These are phyloP conservation scores for Neodon shergylaensis DNA, from an alignment of 2,113 vertebrate species.

Conservation along the genomic window DNA sequence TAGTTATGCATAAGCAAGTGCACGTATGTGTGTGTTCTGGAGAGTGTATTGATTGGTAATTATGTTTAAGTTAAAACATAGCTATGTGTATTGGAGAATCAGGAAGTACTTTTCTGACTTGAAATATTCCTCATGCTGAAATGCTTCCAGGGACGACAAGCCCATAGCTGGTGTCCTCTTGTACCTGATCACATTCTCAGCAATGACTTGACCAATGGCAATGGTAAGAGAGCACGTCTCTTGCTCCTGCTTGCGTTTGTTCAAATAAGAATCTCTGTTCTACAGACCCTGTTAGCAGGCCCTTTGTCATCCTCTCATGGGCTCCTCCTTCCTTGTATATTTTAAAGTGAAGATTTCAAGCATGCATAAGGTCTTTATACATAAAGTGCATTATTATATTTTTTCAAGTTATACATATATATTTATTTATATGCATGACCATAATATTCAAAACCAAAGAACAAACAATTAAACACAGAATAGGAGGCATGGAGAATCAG, in stretches of 20 bases:
- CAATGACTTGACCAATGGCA: background rate
- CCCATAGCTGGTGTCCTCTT: background rate
- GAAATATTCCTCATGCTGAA: background rate
- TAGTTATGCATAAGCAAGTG: background rate
- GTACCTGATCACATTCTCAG: no score
- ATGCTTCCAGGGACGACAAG: background rate
- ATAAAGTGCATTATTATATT: background rate
- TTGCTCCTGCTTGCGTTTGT: background rate
- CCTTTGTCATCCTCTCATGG: background rate
- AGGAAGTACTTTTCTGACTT: background rate
- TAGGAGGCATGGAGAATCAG: background rate
- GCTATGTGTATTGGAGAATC: background rate
- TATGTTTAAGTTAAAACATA: background rate
- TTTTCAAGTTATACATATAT: background rate
- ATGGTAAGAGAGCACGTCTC: background rate
- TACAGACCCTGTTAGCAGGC: background rate
- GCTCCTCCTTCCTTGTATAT: background rate
- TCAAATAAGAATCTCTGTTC: background rate
- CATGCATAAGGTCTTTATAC: background rate
- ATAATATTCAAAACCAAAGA: background rate
- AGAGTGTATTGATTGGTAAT: background rate
- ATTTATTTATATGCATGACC: background rate
- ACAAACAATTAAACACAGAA: background rate
- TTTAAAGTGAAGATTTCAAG: background rate
- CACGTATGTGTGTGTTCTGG: background rate